A percentile compares a stretch with the other conserved stretches of the same genome.
Evolutionary conservation across 2,888 invertebrate species (phyloP).

Genomic region (Tanytarsus gracilentus): DNA sequence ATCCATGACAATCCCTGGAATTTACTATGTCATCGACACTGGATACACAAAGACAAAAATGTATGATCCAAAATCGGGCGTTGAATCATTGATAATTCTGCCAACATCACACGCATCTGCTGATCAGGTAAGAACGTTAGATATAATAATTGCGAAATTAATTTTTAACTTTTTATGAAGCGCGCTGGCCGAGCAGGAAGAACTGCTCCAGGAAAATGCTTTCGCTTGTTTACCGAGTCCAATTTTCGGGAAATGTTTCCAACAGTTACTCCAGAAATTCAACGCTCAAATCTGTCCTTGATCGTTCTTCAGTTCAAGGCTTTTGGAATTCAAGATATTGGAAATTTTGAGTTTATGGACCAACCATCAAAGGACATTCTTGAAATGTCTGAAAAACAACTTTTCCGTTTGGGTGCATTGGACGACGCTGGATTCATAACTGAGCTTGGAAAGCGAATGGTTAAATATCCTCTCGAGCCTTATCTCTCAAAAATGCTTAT

Average conservation of each 20-base stretch:
- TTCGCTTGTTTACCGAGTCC: conserved; percentile 95
- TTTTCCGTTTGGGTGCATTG: conserved; percentile 92
- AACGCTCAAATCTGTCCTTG: conserved; percentile 93
- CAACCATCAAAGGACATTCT: conserved; percentile 96
- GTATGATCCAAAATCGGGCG: conserved; percentile 93
- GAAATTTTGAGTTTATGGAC: conserved; percentile 99
- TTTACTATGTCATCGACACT: conserved; percentile 87
- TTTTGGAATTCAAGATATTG: conserved; percentile 97
- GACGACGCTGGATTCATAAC: conserved; percentile 89
- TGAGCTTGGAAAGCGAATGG: conserved; percentile 82
- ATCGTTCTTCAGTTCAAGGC: conserved; percentile 92
- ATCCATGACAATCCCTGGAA: conserved; percentile 76
- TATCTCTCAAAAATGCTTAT: conserved; percentile 97
- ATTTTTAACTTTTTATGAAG: no score
- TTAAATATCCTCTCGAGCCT: conserved; percentile 97
- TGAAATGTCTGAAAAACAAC: conserved; percentile 95
- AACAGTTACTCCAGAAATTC: conserved; percentile 97
- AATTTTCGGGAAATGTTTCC: conserved; percentile 99
- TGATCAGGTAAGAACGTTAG: no score
- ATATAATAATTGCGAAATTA: no score
- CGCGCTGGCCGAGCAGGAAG: conserved; percentile 92
- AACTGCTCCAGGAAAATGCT: conserved; percentile 96
- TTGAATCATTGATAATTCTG: conserved; percentile 98
- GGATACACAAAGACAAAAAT: conserved; percentile 99
- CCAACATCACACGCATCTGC: conserved; percentile 98